Base-by-base conservation (phyloP, 2,113 vertebrate genomes). In the Labeo catla region DNA sequence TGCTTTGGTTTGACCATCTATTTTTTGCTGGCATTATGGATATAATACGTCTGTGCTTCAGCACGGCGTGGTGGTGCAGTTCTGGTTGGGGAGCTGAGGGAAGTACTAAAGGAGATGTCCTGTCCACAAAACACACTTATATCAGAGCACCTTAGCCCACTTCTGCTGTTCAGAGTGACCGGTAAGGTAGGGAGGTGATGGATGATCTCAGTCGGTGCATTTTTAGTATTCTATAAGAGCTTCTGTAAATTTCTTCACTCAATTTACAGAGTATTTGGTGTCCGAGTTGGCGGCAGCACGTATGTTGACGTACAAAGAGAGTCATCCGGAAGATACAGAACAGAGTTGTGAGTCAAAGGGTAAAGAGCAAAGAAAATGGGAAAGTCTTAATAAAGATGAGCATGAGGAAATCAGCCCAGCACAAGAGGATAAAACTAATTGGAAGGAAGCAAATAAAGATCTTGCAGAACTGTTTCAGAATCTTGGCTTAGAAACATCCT, bases 201-300 rank as follows among this genome's bases (percentile, higher is more conserved):
- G 9, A 45, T 79, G 23, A 47, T 21, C 16, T 79, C 23, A 54
- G 21, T 21, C 7, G 9, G 1, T 66, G 13, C 19, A 28, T 72
- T 63, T 68, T 16, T 36, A 21, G 15, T 6, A 34, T 77, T 54
- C 36, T 52, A 49, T 54, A 2, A 34, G 49, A 52, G 3, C 47
- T 54, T 3, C 50, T 43, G 34, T 78, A 36, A 19, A 65, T 39
- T 8, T 73, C 54, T 5, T 57, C 13, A 45, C 6, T 70, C 77
- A 50, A n/a, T 76, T 83, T 66, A 13, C 84, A 95, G 95, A 94
- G 76, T 95, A 92, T 89, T 90, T 95, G 34, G 90, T 95, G 19
- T 92, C 93, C 15, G 94, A 95, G 88, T 83, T 95, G 70, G 90
- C 92, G 91, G 93, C 95, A 10, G 93, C 88, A 78, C 86, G 4